Base-by-base conservation (phyloP, 2,797 vertebrate species). In the Hafferia zeledoni region DNA sequence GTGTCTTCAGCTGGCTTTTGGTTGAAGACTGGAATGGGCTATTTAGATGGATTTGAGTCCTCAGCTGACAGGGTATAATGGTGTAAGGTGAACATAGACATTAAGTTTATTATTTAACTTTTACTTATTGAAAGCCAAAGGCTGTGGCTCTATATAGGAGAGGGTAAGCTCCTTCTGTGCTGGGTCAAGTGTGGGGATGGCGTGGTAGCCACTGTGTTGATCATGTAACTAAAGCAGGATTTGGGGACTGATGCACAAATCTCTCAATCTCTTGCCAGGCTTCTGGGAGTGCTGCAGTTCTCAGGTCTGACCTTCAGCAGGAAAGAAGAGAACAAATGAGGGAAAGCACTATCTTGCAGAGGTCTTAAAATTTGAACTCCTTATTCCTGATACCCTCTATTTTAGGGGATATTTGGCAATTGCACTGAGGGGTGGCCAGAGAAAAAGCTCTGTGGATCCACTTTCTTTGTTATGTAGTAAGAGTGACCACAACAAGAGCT, bases 121-220 rank as follows among this genome's bases (percentile, higher is more conserved):
- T 74, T 63, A 67, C 56, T 19, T 1, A 1, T 1, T 17, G 44
- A 90, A 87, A 44, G 18, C 22, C 44, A 47, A 78, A 60, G 55
- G 28, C 23, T n/a, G 28, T n/a, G 10, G 14, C 41, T 63, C 22
- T 60, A 41, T 13, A 20, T 15, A 65, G 67, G 25, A 53, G 24
- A 52, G 3, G 7, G 11, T 23, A 64, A 67, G 28, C 28, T 74
- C 43, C 27, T 30, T 33, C 37, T 63, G n/a, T 3, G 13, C 33
- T 65, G 17, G 11, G 10, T 47, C 30, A 25, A 59, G 11, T 4
- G 6, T 31, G 55, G n/a, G 33, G 31, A 35, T 10, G 28, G 25
- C 53, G 18, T 0, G 0, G 18, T 28, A 64, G 30, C 31, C 70
- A 13, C 53, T 71, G 37, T 20, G 22, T 4, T 25, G 12, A 16